Conservation (phyloP, 2,113 vertebrate genomes). For the Chiloscyllium plagiosum region DNA sequence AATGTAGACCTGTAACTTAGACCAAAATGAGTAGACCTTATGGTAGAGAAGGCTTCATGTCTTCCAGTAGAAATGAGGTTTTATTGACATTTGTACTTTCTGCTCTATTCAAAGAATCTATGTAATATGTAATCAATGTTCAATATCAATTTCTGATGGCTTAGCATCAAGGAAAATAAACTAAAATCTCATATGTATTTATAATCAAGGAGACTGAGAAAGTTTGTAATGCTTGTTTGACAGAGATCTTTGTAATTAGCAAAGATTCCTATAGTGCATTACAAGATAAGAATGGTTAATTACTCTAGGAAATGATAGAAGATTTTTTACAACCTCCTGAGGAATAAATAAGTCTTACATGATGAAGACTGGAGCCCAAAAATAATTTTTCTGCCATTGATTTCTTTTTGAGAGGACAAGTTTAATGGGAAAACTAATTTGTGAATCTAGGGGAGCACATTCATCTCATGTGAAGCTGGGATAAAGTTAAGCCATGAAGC, state of each 20-base stretch:
- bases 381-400: not conserved
- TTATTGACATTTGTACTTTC: not conserved
- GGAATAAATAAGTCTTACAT: not conserved
- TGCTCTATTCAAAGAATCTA: not conserved
- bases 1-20: not conserved
- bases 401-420: not conserved
- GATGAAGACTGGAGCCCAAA: not conserved
- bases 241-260: not conserved
- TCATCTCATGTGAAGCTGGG: not conserved
- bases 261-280: not conserved
- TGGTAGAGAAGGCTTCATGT: not conserved
- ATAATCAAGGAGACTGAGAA: not conserved
- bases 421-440: not conserved
- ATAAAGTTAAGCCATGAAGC: not conserved
- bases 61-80: not conserved
- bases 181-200: not conserved
- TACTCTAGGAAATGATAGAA: not conserved
- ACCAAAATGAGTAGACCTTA: not conserved
- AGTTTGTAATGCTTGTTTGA: not conserved
- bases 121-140: not conserved
- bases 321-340: not conserved
- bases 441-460: not conserved
- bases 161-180: not conserved
- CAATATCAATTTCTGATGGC: not conserved
- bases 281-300: not conserved